Base-by-base conservation (phyloP, 2,888 invertebrate species). In the Cistogaster globosa region DNA sequence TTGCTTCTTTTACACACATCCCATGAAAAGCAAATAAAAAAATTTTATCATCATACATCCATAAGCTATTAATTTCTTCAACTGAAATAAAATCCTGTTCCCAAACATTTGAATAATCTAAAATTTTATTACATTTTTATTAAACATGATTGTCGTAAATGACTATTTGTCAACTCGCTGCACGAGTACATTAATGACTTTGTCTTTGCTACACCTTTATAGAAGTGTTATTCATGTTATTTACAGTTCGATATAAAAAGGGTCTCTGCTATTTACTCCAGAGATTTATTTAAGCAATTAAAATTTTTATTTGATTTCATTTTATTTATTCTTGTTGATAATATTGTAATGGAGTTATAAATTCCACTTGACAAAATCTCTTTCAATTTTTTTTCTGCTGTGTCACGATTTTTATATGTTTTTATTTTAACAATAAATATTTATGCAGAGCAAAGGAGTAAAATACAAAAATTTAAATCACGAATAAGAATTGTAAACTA, bases 241-340 rank as follows among this genome's bases (percentile, higher is more conserved):
- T 67, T 83, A 11, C 42, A 78, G 38, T 68, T 58, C 78, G 63
- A 74, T 79, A 79, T 69, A 74, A 69, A 83, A 77, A 74, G 60
- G 78, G 68, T 77, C 69, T 48, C 18, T 42, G 62, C 67, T 68
- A 65, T 78, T 68, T 62, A 63, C 82, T 60, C 53, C 45, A 26
- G 26, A 79, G 74, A 83, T 83, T 83, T 83, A 83, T 83, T 75
- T 74, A 7, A 62, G 78, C 83, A 83, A 83, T 83, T 83, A 83
- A 83, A 68, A 78, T 83, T 83, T 69, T 79, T 83, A 78, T 78
- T 83, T 69, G 67, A 55, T 62, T 78, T 69, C 38, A 51, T 72
- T 78, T 77, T 83, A 55, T 83, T 72, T 78, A 68, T 83, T 78
- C 20, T 48, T 62, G 68, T 78, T 74, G 83, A 78, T 78, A 74